phyloP scores from a whole-genome alignment of 2,113 vertebrate species.

The Corvus moneduloides region DNA sequence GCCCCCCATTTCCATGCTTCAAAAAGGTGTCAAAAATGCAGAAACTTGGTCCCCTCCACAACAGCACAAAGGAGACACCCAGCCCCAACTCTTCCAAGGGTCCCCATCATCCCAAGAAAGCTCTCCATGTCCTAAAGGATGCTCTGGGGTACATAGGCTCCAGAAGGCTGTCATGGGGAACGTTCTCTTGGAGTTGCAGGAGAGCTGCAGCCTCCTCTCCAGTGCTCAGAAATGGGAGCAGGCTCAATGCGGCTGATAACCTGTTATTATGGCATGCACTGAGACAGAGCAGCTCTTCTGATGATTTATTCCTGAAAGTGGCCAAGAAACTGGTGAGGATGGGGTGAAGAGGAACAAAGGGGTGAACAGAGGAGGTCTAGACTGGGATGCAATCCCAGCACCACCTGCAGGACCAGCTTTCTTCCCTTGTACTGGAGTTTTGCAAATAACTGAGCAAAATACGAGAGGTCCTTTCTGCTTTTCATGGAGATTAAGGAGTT shows the following conservation, averaged over 20 bases:
- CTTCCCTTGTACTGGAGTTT: neutral
- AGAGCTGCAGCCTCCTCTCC: neutral
- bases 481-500: neutral
- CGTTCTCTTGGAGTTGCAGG: accelerated
- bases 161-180: neutral
- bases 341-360: neutral
- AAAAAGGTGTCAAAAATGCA: neutral
- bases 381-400: neutral
- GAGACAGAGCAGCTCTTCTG: neutral
- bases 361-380: accelerated
- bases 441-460: neutral
- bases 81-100: neutral
- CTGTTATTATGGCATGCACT: neutral
- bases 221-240: neutral
- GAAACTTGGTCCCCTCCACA: neutral
- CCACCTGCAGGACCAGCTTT: neutral
- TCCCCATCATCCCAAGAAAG: accelerated
- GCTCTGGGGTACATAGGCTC: neutral
- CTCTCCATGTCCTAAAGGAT: neutral
- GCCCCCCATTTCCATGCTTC: neutral
- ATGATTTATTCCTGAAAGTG: neutral
- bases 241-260: neutral
- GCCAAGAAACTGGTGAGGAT: neutral
- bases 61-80: neutral
- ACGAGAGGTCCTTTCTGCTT: accelerated